Evolutionary conservation across 2,888 invertebrate species (phyloP), one percentile per base, ranked within the genome.

Genomic region (Chaetogeoica ovagalla): DNA sequence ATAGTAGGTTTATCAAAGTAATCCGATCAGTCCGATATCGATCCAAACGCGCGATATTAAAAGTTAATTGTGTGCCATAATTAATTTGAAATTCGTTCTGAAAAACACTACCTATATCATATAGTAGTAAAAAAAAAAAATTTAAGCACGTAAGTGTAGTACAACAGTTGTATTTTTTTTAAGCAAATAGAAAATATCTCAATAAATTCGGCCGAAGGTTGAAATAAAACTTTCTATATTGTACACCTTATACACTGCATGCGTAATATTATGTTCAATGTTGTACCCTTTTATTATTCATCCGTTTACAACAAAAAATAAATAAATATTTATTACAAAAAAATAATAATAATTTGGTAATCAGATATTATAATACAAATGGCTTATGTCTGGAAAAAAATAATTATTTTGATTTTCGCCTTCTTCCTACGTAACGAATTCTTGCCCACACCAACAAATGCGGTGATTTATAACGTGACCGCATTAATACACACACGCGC

Each of bases 381-480:
- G 66, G 57, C 30, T 30, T 15, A 13, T 43, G 66, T 30, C 66
- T 57, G 66, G 57, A 59, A 66, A 75, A n/a, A 66, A 75, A 30
- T 75, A 75, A 66, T 76, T 76, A 76, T 76, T 76, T 76, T 30
- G 75, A 68, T 68, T 74, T 76, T 76, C 48, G 48, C 43, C 68
- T 66, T 68, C 75, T 76, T 76, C 75, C 75, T 68, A 76, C 75
- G 75, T 68, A 68, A 68, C 23, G 65, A 65, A 57, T 23, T 66
- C 23, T 66, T 75, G 57, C 75, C 66, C 75, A 76, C 75, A 59
- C 66, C 59, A 68, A 37, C 23, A 75, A 76, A 68, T 76, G 66
- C 30, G 4, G 30, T 68, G 75, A 76, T 76, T 76, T 68, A 75
- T 74, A 74, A 55, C 57, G 65, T 74, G 19, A 37, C 55, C 21